phyloP scores from a whole-genome alignment of 2,113 vertebrate genomes.

The Thermophis baileyi region DNA sequence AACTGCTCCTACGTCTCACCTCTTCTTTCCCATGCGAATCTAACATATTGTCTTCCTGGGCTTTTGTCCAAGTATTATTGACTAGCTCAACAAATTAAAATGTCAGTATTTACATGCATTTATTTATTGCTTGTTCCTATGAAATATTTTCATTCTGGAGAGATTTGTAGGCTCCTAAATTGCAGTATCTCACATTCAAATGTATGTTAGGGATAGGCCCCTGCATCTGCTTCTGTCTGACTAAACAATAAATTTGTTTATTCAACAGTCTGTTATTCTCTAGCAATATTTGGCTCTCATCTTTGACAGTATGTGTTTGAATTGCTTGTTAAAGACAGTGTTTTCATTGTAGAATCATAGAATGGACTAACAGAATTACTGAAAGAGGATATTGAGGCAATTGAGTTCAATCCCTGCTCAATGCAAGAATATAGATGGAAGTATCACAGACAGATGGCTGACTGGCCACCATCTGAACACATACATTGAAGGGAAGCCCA shows the following conservation, averaged over 20 bases:
- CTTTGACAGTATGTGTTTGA: not conserved
- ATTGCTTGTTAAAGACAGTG: not conserved
- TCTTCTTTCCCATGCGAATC: too few species aligned
- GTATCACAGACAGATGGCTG: too few species aligned
- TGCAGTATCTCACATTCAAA: not conserved
- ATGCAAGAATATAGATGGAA: too few species aligned
- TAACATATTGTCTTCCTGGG: not conserved
- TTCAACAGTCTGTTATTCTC: not conserved
- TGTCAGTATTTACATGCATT: not conserved
- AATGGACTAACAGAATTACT: not conserved
- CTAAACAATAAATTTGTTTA: not conserved
- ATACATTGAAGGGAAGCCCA: not conserved
- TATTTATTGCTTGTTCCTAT: not conserved
- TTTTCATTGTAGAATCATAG: not conserved
- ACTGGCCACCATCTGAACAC: not conserved
- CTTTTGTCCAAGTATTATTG: not conserved
- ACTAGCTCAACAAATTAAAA: constrained; percentile 20
- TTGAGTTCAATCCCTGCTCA: not conserved
- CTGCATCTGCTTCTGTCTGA: not conserved
- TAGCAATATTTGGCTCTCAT: not conserved
- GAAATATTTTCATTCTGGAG: not conserved
- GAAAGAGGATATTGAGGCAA: not conserved
- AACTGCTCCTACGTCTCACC: too few species aligned
- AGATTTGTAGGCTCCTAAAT: not conserved
- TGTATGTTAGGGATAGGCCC: not conserved